phyloP scores from a whole-genome alignment of 2,888 invertebrate genomes.

The Meteorus cinctellus region DNA sequence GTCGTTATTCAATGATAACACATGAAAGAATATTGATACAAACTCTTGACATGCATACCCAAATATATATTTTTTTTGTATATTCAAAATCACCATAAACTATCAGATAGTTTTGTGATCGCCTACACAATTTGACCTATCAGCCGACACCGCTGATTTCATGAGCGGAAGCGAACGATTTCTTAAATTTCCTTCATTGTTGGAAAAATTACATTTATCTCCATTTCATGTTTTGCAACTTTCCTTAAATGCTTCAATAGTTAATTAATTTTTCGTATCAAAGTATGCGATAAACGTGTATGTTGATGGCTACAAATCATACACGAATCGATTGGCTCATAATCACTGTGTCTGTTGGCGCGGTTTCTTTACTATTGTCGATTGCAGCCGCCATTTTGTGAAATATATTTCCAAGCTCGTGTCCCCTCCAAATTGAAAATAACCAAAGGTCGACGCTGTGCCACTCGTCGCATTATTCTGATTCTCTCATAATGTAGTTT shows the following conservation, averaged over 20 bases:
- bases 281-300: not conserved
- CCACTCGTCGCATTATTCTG: slow-evolving; percentile 53
- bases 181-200: too few relatives aligned
- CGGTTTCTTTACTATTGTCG: slow-evolving; percentile 21
- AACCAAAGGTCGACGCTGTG: slow-evolving; percentile 72
- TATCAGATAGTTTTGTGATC: too few relatives aligned
- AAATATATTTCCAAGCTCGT: slow-evolving; percentile 63
- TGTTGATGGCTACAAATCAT: not conserved
- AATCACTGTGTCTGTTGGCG: slow-evolving; percentile 21
- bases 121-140: too few relatives aligned
- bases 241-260: not conserved
- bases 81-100: too few relatives aligned
- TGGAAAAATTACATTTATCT: too few relatives aligned
- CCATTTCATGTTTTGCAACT: too few relatives aligned
- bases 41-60: not conserved
- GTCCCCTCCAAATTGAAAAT: slow-evolving; percentile 64
- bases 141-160: too few relatives aligned
- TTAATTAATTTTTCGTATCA: not conserved
- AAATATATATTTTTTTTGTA: not conserved
- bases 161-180: too few relatives aligned
- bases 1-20: not conserved
- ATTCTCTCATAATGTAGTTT: slow-evolving; percentile 63
- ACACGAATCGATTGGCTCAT: not conserved
- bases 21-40: not conserved
- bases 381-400: slow-evolving; percentile 65